Evolutionary conservation across 2,888 invertebrate species (phyloP), one percentile per base, ranked within the genome.

Genomic region (Caenorhabditis angaria): DNA sequence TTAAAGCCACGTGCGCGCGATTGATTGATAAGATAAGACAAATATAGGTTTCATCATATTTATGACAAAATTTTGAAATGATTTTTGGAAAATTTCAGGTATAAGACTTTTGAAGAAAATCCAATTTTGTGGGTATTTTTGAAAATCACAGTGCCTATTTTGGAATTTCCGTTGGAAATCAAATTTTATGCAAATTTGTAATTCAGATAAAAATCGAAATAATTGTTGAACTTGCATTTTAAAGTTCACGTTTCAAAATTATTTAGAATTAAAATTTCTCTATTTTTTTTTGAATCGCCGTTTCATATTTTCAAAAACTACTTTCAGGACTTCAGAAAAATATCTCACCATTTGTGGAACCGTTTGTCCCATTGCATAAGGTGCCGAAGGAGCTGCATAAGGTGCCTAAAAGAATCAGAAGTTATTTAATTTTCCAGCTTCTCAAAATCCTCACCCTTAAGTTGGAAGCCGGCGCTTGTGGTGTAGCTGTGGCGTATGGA

Each of bases 341-440:
- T 59, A 60, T 22, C 24, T 50, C 24, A 50, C 50, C 50, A 50
- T 24, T 22, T 41, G 41, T 41, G 50, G 50, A 22, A 24, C 8
- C n/a, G 54, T 8, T 18, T 54, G 54, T 54, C 27, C 27, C 50
- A 50, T 47, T n/a, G 47, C 58, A 54, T 72, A 72, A 1, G 72
- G 72, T 27, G 72, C 72, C 0, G 61, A 32, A 41, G 58, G 72
- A 24, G 59, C 56, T 20, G 76, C 74, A 64, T 76, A 76, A 29
- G 76, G 76, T 53, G 76, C 76, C 76, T 76, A 59, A 28, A 76
- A 68, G 18, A 10, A 2, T 8, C 1, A 27, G n/a, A 54, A 27
- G 27, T 51, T 25, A 51, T 24, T 51, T 5, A 48, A n/a, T 48
- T 14, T 48, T 48, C 20, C 3, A 10, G n/a, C n/a, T 48, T 48